phyloP scores from a whole-genome alignment of 2,888 invertebrate species.

The Leptura quadrifasciata region DNA sequence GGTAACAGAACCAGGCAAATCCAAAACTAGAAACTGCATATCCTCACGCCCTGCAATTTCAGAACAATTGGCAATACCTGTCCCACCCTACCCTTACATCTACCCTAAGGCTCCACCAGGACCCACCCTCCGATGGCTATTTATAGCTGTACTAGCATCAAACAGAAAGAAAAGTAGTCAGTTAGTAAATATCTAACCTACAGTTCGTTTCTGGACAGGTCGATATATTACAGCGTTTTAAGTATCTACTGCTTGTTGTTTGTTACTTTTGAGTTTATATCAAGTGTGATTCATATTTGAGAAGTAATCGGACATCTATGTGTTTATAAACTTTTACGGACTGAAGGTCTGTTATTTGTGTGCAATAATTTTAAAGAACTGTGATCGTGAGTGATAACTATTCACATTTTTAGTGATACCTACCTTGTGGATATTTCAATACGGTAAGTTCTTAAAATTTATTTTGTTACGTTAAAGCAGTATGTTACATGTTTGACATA shows the following conservation, averaged over 20 bases:
- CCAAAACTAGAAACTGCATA: conserved; percentile 65
- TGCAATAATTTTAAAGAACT: too few relatives aligned
- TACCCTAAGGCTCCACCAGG: background rate
- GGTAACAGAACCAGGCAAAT: conserved; percentile 50
- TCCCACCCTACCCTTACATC: conserved; percentile 42
- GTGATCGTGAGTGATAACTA: too few relatives aligned
- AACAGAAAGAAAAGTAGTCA: conserved; percentile 42
- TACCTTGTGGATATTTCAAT: too few relatives aligned
- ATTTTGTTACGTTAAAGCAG: too few relatives aligned
- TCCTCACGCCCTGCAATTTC: conserved; percentile 65
- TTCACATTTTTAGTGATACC: too few relatives aligned
- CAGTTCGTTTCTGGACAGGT: conserved; percentile 30
- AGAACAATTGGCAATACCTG: conserved; percentile 54
- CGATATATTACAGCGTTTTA: background rate
- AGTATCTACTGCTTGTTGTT: background rate
- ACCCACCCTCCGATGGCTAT: conserved; percentile 7
- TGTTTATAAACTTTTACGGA: too few relatives aligned
- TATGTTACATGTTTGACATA: too few relatives aligned
- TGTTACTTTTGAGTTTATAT: conserved; percentile 1
- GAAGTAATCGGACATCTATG: background rate
- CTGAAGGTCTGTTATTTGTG: background rate
- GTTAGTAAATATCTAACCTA: conserved; percentile 43
- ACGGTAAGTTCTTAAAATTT: too few relatives aligned
- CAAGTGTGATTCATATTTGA: conserved; percentile 7
- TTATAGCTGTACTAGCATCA: conserved; percentile 32